Evolutionary conservation across 2,113 vertebrate genomes (phyloP).

Genomic region (Xiphorhynchus elegans): DNA sequence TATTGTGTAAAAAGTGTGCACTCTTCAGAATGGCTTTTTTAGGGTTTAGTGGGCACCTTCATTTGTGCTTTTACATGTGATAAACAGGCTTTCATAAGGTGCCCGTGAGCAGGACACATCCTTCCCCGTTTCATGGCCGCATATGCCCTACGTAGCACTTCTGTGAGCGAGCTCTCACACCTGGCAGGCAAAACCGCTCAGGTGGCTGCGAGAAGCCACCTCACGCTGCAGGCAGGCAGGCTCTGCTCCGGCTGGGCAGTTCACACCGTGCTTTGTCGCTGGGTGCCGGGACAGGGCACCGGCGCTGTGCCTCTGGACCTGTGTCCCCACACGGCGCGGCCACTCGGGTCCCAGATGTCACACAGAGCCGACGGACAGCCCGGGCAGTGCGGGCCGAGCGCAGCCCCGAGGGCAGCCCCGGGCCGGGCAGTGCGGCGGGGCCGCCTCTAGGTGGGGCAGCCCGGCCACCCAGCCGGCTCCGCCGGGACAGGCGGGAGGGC

Average conservation of each 20-base stretch:
- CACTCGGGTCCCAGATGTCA: not conserved
- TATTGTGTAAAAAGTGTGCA: not conserved
- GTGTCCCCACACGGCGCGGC: fast-evolving
- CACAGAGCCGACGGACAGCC: not conserved
- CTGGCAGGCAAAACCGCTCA: not conserved
- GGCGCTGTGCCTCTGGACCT: not conserved
- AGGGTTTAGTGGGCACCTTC: not conserved
- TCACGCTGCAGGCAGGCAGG: not conserved
- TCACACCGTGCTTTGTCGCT: fast-evolving
- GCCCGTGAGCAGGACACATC: not conserved
- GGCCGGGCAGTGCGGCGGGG: not conserved
- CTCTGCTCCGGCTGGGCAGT: not conserved
- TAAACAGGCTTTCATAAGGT: not conserved
- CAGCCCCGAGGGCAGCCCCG: not conserved
- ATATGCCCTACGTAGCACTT: fast-evolving
- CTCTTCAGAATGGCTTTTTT: not conserved
- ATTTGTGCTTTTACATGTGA: fast-evolving
- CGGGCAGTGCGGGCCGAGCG: not conserved
- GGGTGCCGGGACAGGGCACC: fast-evolving
- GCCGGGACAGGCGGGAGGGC: too few relatives aligned
- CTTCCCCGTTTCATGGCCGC: not conserved
- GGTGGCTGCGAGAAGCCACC: not conserved
- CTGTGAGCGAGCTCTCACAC: not conserved
- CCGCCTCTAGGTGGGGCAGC: slow-evolving; percentile 50
- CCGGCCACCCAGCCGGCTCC: not conserved